Percentiles rank a stretch among this genome's conserved stretches.
These are phyloP conservation scores for Dicyrtoma fusca DNA, from an alignment of 2,888 invertebrate genomes.

Conservation along the genomic window DNA sequence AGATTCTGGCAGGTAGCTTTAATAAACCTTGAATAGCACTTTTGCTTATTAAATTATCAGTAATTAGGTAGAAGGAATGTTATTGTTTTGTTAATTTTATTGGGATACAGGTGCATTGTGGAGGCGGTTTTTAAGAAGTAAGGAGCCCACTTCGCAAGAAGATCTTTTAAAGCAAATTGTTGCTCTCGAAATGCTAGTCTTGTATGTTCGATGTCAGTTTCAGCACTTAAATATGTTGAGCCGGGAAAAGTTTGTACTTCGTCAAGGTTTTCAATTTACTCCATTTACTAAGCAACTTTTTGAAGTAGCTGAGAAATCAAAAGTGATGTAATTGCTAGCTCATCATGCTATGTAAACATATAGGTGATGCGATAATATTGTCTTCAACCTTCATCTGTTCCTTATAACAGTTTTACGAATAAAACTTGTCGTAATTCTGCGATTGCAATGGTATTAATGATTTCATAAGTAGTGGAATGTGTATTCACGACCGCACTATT, in stretches of 20 bases:
- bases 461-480: too few species aligned
- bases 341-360: not conserved
- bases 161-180: slow-evolving; percentile 42
- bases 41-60: too few species aligned
- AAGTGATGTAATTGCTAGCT: slow-evolving; percentile 5
- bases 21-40: not conserved
- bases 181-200: slow-evolving; percentile 56
- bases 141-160: slow-evolving; percentile 35
- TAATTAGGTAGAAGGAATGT: too few species aligned
- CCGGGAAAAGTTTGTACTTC: slow-evolving; percentile 65
- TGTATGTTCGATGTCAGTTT: slow-evolving; percentile 50
- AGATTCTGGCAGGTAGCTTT: slow-evolving; percentile 66
- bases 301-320: slow-evolving; percentile 29
- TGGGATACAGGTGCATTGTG: slow-evolving; percentile 76
- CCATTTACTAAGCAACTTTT: slow-evolving; percentile 59
- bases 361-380: not conserved
- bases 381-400: too few species aligned
- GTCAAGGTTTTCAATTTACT: slow-evolving; percentile 66
- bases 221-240: slow-evolving; percentile 63
- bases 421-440: not conserved
- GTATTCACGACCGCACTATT: too few species aligned
- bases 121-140: slow-evolving; percentile 74
- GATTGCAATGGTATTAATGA: too few species aligned
- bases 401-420: not conserved
- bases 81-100: too few species aligned